A percentile compares a stretch with the other conserved stretches of the same genome.
phyloP scores from a whole-genome alignment of 2,888 invertebrate species.

The Cryptus viduatorius region DNA sequence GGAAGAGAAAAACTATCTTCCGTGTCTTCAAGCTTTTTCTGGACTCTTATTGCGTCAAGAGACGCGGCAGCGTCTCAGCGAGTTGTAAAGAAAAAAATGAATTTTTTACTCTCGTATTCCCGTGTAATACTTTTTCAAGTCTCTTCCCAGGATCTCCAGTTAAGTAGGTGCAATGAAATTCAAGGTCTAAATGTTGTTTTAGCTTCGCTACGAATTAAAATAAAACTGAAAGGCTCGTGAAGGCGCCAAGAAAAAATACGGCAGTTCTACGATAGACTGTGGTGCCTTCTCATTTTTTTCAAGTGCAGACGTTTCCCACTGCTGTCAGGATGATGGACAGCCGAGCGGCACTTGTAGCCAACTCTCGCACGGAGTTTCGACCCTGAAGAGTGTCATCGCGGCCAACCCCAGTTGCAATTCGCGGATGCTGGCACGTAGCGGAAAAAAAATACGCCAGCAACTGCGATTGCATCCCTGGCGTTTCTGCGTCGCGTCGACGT shows the following conservation, averaged over 20 bases:
- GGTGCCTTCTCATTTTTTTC: conserved; percentile 1
- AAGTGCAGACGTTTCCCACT: conserved; percentile 12
- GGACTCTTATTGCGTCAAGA: neutral
- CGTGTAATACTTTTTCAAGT: neutral
- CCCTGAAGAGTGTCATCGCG: conserved; percentile 72
- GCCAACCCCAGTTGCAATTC: conserved; percentile 43
- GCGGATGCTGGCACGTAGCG: conserved; percentile 41
- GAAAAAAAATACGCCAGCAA: conserved; percentile 12
- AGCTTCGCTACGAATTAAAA: neutral
- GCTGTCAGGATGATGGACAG: conserved; percentile 52
- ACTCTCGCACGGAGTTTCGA: conserved; percentile 67
- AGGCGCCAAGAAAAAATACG: neutral
- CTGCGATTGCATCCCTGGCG: conserved; percentile 28
- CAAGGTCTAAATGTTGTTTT: neutral
- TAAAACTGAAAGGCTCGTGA: neutral
- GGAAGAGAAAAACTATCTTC: neutral
- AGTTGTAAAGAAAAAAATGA: no score
- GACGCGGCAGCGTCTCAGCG: neutral
- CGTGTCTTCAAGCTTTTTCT: neutral
- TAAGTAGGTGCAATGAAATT: neutral
- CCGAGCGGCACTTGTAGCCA: conserved; percentile 39
- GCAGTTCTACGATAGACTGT: neutral
- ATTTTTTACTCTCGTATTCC: no score
- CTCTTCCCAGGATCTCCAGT: neutral
- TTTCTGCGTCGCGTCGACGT: conserved; percentile 69